Evolutionary conservation across 2,888 invertebrate species (phyloP), one percentile per base, ranked within the genome.

Genomic region (Periphyllus acericola): DNA sequence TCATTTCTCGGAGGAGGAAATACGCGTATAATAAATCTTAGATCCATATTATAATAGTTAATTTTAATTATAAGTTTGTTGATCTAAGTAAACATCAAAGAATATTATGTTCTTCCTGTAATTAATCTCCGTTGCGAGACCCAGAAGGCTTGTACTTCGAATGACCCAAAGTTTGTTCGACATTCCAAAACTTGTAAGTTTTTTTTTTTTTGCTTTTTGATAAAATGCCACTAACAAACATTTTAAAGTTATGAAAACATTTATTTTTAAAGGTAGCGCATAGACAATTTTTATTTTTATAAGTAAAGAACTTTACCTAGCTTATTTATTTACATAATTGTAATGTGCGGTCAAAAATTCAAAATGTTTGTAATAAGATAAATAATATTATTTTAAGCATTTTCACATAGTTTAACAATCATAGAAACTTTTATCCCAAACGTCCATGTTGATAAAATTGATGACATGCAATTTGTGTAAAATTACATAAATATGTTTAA

Each of bases 61-160:
- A 66, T 80, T 80, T 34, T 66, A 80, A 80, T 66, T 66, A 80
- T 19, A 66, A 66, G 66, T 36, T 80, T 66, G 72, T 72, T 19
- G 66, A 19, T 34, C 29, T 66, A n/a, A 36, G 36, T 80, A 36
- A 66, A 80, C 80, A 66, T 80, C 55, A 79, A 79, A 79, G 55
- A 79, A 79, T 55, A 79, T 79, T 55, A 79, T 79, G 34, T 55
- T 79, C 9, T 68, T 68, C 29, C n/a, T 11, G n/a, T 68, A 29
- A 68, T 68, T n/a, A 68, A 68, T 68, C n/a, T 68, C 11, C 68
- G 4, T n/a, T 68, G 19, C 29, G 11, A 68, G 1, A 9, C 68
- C 4, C 4, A 11, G 68, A 68, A 29, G 68, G n/a, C 29, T 68
- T 29, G 29, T 68, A 68, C 3, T 68, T 68, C 68, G 68, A 68